Conservation (phyloP, 2,888 invertebrate species). For the Celastrina argiolus region DNA sequence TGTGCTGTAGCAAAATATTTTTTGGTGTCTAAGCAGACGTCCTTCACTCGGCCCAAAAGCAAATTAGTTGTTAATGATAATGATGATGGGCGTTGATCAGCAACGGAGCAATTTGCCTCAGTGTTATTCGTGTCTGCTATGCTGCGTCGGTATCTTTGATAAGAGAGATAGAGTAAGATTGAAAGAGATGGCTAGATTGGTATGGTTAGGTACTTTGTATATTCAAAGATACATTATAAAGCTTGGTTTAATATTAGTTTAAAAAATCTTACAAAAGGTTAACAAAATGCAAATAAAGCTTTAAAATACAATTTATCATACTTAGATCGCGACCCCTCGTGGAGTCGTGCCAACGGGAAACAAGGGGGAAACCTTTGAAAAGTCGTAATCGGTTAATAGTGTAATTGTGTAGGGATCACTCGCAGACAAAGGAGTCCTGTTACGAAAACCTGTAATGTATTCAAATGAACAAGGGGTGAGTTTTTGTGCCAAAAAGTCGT, state of each 20-base stretch:
- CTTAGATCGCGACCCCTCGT: slow-evolving; percentile 43
- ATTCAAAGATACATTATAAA: no score
- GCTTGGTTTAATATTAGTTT: neutral
- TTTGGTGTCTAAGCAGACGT: no score
- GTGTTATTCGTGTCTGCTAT: no score
- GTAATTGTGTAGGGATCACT: slow-evolving; percentile 52
- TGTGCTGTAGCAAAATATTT: no score
- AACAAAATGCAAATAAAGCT: slow-evolving; percentile 1
- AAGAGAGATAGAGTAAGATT: no score
- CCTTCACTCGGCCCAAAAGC: no score
- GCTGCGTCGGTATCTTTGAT: no score
- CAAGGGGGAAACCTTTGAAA: slow-evolving; percentile 47
- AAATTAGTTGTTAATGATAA: no score
- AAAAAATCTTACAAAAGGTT: neutral
- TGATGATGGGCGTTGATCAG: no score
- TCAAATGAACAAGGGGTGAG: slow-evolving; percentile 18
- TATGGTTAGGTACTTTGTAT: no score
- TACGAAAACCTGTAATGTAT: slow-evolving; percentile 25
- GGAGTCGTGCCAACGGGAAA: slow-evolving; percentile 24
- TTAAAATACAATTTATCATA: slow-evolving; percentile 37
- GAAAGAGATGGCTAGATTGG: no score
- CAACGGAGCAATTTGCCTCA: no score
- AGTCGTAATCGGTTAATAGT: slow-evolving; percentile 57
- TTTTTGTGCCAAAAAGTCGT: slow-evolving; percentile 25
- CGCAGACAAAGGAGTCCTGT: slow-evolving; percentile 30